phyloP scores from a whole-genome alignment of 2,113 vertebrate genomes.

The Grammomys surdaster region DNA sequence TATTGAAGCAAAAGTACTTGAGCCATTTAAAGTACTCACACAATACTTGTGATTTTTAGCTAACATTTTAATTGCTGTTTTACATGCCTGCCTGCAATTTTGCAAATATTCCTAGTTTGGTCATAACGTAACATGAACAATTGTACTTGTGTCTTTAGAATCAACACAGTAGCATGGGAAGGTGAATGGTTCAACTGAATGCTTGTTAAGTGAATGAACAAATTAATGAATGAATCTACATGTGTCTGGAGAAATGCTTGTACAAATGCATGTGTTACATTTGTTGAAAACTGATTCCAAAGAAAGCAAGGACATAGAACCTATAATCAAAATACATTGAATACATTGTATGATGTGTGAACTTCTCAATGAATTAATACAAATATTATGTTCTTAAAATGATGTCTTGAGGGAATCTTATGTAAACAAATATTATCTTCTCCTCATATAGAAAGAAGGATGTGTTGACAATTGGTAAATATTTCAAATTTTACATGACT shows the following conservation, averaged over 20 bases:
- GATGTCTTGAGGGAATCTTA: background rate
- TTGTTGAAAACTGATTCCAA: background rate
- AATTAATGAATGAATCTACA: background rate
- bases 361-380: background rate
- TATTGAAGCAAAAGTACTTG: background rate
- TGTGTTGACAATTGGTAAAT: background rate
- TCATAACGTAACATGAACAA: background rate
- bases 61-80: conserved; percentile 10
- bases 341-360: background rate
- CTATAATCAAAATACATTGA: background rate
- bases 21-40: background rate
- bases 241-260: background rate
- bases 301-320: background rate
- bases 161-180: background rate
- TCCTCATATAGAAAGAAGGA: background rate
- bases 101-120: background rate
- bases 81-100: background rate
- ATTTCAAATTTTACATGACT: background rate
- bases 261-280: background rate
- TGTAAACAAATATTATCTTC: background rate
- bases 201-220: conserved; percentile 31
- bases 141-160: conserved; percentile 18
- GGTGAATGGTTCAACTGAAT: background rate
- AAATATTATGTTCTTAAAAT: background rate
- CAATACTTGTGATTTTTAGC: background rate